Evolutionary conservation across 2,113 vertebrate genomes (phyloP).

Genomic region (Phrynocephalus versicolor): DNA sequence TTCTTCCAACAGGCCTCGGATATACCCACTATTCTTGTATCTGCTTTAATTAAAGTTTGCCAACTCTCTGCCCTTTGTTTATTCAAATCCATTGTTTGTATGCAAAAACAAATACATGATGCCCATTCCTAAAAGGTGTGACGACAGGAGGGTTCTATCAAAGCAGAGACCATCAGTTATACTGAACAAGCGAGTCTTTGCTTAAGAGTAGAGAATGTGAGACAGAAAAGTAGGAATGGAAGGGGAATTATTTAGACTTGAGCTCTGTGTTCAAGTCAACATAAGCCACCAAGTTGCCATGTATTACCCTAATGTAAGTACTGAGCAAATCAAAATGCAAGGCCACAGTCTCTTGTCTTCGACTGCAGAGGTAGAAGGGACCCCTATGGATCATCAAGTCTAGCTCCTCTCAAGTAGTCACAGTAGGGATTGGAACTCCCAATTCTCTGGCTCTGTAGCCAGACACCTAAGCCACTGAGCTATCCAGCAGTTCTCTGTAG

Average conservation of each 20-base stretch:
- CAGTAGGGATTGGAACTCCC: no score
- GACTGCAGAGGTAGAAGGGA: no score
- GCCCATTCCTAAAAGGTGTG: neutral
- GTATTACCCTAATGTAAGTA: neutral
- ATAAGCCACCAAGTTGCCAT: neutral
- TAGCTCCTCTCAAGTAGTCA: no score
- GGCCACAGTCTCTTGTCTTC: neutral
- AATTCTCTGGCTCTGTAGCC: no score
- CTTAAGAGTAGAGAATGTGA: neutral
- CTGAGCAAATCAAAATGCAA: neutral
- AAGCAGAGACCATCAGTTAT: neutral
- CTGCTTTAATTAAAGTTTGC: neutral
- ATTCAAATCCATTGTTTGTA: neutral
- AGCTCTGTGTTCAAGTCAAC: no score
- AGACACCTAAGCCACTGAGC: neutral
- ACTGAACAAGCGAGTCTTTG: neutral
- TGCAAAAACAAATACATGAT: neutral
- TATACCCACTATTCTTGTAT: neutral
- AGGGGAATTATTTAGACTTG: neutral
- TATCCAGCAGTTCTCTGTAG: no score
- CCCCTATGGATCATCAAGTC: no score
- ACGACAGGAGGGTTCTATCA: neutral
- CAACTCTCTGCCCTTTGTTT: neutral
- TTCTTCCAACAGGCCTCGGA: neutral
- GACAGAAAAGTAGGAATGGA: neutral